Percentiles rank a stretch among this genome's conserved stretches.
Conservation (phyloP, 2,888 invertebrate genomes). For the Masnerella sp. region DNA sequence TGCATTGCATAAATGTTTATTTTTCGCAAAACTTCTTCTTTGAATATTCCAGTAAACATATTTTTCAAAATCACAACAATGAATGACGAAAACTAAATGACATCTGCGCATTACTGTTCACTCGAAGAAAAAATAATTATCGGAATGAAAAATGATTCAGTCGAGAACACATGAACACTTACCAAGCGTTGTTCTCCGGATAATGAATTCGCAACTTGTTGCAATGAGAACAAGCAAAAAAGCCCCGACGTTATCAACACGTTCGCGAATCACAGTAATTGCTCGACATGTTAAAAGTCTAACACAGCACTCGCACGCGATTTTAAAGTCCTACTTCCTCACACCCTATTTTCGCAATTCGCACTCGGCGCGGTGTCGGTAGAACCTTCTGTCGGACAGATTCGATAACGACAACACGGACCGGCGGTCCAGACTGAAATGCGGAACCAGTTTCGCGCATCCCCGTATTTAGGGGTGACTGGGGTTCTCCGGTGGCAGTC, state of each 20-base stretch:
- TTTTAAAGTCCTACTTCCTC: constrained; percentile 4
- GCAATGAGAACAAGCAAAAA: constrained; percentile 40
- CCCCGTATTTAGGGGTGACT: constrained; percentile 74
- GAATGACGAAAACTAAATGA: too few relatives aligned
- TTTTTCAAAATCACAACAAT: constrained; percentile 11
- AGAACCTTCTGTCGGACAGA: constrained; percentile 26
- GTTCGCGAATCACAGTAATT: constrained; percentile 41
- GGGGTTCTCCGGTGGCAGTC: constrained; percentile 68
- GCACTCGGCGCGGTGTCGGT: constrained; percentile 19
- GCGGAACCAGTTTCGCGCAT: constrained; percentile 71
- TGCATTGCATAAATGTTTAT: too few relatives aligned
- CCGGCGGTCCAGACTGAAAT: constrained; percentile 74
- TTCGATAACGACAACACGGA: constrained; percentile 57
- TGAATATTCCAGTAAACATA: neutral
- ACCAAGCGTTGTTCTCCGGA: constrained; percentile 42
- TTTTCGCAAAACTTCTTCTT: too few relatives aligned
- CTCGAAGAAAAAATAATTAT: too few relatives aligned
- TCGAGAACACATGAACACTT: constrained; percentile 37
- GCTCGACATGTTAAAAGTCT: constrained; percentile 13
- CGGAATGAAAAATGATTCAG: neutral
- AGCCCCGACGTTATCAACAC: constrained; percentile 29
- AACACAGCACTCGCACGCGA: constrained; percentile 47
- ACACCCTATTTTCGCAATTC: constrained; percentile 13
- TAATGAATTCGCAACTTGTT: constrained; percentile 53
- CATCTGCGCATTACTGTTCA: too few relatives aligned